Conservation (phyloP, 2,888 invertebrate species). For the Ornithoptera alexandrae region DNA sequence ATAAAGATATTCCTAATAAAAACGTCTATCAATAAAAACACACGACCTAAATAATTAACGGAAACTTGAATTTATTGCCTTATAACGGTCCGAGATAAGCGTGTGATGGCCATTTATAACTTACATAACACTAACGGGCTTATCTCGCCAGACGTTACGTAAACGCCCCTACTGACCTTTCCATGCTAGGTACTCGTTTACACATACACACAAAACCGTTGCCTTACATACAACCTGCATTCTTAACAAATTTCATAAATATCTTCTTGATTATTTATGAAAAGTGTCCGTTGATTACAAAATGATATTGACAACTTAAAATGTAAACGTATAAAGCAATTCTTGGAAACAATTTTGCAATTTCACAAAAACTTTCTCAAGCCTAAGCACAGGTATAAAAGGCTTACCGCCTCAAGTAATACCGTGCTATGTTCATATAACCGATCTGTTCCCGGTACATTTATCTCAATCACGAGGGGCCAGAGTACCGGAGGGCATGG, state of each 20-base stretch:
- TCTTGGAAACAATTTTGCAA: background rate
- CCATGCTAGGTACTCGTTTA: conserved; percentile 24
- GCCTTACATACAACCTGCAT: conserved; percentile 15
- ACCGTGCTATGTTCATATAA: conserved; percentile 42
- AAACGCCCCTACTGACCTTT: conserved; percentile 37
- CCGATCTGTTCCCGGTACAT: conserved; percentile 50
- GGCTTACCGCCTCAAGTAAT: conserved; percentile 38
- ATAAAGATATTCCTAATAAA: background rate
- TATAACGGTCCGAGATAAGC: conserved; percentile 23
- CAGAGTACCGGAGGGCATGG: conserved; percentile 51
- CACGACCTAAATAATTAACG: background rate
- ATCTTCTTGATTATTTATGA: no score
- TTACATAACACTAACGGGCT: conserved; percentile 47
- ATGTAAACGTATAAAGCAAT: background rate
- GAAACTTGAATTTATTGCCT: conserved; percentile 1
- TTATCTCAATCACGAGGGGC: conserved; percentile 58
- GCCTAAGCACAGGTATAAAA: conserved; percentile 39
- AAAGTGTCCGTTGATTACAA: background rate
- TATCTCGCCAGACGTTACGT: conserved; percentile 49
- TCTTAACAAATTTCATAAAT: conserved; percentile 15
- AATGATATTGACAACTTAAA: background rate
- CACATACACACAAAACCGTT: conserved; percentile 16
- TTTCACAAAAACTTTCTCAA: conserved; percentile 50
- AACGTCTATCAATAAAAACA: conserved; percentile 5
- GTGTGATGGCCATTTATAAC: conserved; percentile 29